Evolutionary conservation across 92 coral and sea anemone species (phyloP).

Genomic region (Ricordea florida): DNA sequence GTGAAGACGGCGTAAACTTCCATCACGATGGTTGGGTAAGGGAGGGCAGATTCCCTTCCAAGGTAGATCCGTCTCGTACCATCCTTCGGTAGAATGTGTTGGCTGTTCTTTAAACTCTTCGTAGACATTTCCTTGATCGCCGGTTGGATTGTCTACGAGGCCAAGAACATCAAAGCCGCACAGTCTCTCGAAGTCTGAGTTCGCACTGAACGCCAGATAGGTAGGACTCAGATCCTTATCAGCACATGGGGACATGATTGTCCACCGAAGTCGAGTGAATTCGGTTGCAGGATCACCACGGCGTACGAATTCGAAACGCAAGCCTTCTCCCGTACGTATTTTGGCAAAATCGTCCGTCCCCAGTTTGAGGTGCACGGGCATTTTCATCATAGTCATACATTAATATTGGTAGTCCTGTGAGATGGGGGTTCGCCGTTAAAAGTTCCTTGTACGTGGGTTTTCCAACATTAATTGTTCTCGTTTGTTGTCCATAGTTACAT

Average conservation of each 20-base stretch:
- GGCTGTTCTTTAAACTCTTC: constrained; percentile 46
- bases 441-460: constrained; percentile 36
- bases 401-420: constrained; percentile 18
- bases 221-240: constrained; percentile 23
- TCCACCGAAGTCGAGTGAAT: constrained; percentile 53
- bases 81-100: constrained; percentile 52
- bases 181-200: constrained; percentile 37
- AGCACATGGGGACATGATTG: constrained; percentile 64
- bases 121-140: constrained; percentile 21
- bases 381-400: constrained; percentile 50
- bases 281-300: constrained; percentile 64
- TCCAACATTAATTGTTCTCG: constrained; percentile 39
- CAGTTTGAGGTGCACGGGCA: constrained; percentile 61
- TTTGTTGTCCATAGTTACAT: constrained; percentile 51
- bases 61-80: constrained; percentile 55
- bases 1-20: constrained; percentile 40
- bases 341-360: constrained; percentile 67
- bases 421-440: constrained; percentile 14
- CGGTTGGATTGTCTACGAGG: constrained; percentile 27
- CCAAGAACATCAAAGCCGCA: constrained; percentile 57
- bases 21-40: constrained; percentile 19
- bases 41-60: constrained; percentile 43
- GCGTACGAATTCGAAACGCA: constrained; percentile 62
- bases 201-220: constrained; percentile 31
- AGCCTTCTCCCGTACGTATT: constrained; percentile 44